Evolutionary conservation across 2,113 vertebrate genomes (phyloP).

Genomic region (Sylvietta virens): DNA sequence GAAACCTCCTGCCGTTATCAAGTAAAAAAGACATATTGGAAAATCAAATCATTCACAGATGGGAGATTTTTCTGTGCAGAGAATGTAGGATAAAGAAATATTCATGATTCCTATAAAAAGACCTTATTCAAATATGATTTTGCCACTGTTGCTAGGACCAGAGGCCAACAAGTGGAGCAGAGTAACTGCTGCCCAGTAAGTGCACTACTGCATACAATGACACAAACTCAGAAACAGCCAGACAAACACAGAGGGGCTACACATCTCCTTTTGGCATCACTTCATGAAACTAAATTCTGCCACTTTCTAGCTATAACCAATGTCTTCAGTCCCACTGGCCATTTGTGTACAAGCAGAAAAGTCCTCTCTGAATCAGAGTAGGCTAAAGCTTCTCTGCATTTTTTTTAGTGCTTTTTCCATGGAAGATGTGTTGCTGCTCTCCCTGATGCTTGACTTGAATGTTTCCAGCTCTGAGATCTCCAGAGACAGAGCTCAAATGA

Average conservation of each 20-base stretch:
- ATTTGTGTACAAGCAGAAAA: background rate
- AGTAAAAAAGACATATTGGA: conserved; percentile 21
- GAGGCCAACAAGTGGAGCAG: background rate
- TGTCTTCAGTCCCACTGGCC: background rate
- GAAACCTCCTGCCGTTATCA: background rate
- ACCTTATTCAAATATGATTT: conserved; percentile 26
- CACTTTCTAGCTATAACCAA: background rate
- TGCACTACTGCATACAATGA: background rate
- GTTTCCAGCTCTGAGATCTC: background rate
- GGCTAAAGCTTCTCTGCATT: background rate
- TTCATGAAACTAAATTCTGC: background rate
- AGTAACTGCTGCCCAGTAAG: background rate
- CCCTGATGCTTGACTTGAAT: conserved; percentile 70
- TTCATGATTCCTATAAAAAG: conserved; percentile 42
- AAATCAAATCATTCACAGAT: conserved; percentile 53
- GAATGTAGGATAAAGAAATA: conserved; percentile 21
- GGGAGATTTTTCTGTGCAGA: conserved; percentile 12
- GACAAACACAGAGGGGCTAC: background rate
- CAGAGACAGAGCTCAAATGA: too few species aligned
- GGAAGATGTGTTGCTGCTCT: conserved; percentile 64
- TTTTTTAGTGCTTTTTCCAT: background rate
- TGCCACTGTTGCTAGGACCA: conserved; percentile 30
- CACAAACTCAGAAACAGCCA: background rate
- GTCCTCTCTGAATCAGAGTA: background rate
- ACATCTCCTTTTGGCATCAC: background rate